These are phyloP conservation scores for Chaitophorus viminalis DNA, from an alignment of 2,888 invertebrate species.

Conservation along the genomic window DNA sequence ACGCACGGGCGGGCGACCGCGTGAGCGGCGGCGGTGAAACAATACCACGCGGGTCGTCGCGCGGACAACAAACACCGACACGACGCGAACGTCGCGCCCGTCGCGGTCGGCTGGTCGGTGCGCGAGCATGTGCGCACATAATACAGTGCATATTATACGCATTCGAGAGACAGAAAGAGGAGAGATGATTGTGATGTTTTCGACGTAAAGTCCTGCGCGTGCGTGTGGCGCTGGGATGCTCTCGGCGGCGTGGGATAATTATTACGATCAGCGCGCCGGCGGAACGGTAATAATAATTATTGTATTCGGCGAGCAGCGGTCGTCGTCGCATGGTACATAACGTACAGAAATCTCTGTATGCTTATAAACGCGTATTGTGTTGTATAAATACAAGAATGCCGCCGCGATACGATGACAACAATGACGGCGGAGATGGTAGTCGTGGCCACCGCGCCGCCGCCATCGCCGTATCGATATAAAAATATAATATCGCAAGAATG, in stretches of 20 bases:
- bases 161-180: too few relatives aligned
- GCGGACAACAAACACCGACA: not conserved
- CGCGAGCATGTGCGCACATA: not conserved
- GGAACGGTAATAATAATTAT: conserved; percentile 24
- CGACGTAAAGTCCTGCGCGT: not conserved
- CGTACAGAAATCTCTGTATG: not conserved
- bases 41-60: not conserved
- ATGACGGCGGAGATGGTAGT: not conserved
- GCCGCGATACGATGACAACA: not conserved
- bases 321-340: not conserved
- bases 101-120: not conserved
- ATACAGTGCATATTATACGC: too few relatives aligned
- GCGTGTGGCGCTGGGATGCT: not conserved
- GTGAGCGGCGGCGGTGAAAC: conserved; percentile 15
- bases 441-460: too few relatives aligned
- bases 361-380: not conserved
- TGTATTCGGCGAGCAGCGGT: not conserved
- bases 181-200: too few relatives aligned
- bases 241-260: conserved; percentile 45
- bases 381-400: not conserved
- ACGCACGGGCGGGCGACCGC: not conserved
- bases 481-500: not conserved
- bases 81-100: not conserved
- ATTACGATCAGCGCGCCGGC: conserved; percentile 19
- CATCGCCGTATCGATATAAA: not conserved